phyloP scores from a whole-genome alignment of 1,140 invertebrate genomes.

The Copidosoma floridanum region DNA sequence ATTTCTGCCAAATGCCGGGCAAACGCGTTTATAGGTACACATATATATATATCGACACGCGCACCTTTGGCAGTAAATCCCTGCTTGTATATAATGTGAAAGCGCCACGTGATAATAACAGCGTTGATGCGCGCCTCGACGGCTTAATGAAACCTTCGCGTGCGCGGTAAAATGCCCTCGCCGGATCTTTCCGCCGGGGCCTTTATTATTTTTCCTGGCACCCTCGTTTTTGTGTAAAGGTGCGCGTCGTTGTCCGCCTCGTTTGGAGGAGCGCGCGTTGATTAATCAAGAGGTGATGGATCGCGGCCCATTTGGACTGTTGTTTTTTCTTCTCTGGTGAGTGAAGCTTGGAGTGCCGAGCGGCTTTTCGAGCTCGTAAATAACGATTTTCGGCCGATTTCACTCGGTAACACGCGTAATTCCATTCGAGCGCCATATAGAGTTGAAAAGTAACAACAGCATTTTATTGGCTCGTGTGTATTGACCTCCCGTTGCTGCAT shows the following conservation, averaged over 20 bases:
- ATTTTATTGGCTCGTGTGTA: constrained; percentile 17
- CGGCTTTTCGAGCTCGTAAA: background rate
- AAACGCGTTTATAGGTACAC: constrained; percentile 41
- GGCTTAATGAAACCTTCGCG: constrained; percentile 7
- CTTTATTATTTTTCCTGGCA: constrained; percentile 8
- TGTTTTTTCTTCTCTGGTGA: too few relatives aligned
- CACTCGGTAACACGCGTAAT: too few relatives aligned
- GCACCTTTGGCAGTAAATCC: constrained; percentile 33
- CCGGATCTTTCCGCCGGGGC: too few relatives aligned
- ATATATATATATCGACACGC: too few relatives aligned
- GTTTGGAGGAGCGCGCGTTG: too few relatives aligned
- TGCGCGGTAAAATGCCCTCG: background rate
- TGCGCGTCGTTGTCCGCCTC: too few relatives aligned
- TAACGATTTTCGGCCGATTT: too few relatives aligned
- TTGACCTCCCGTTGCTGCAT: constrained; percentile 18
- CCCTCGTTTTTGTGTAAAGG: too few relatives aligned
- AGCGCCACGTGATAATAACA: background rate
- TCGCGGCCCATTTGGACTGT: too few relatives aligned
- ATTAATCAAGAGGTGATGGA: too few relatives aligned
- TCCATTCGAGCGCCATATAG: background rate
- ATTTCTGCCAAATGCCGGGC: constrained; percentile 39
- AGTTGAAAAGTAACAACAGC: background rate
- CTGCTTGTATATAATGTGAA: background rate
- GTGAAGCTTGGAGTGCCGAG: too few relatives aligned
- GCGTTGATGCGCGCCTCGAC: background rate